A percentile compares a stretch with the other conserved stretches of the same genome.
Evolutionary conservation across 2,113 vertebrate species (phyloP).

Genomic region (Ochotona curzoniae): DNA sequence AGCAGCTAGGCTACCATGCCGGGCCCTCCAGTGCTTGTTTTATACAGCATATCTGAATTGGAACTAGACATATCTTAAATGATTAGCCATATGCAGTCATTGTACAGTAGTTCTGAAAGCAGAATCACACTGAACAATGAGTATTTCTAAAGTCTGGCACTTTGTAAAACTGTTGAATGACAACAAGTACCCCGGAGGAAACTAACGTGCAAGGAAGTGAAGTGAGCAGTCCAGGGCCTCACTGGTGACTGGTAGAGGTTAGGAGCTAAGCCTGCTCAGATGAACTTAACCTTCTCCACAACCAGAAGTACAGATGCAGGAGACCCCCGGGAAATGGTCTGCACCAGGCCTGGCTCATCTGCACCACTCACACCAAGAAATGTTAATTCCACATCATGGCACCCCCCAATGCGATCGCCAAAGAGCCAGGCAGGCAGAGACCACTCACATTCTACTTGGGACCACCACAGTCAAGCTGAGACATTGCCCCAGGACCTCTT

Average conservation of each 20-base stretch:
- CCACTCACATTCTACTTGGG: background rate
- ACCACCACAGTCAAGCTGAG: background rate
- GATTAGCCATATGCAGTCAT: background rate
- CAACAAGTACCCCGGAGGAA: background rate
- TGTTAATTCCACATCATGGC: fast-evolving
- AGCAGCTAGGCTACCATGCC: no score
- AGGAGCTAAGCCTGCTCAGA: background rate
- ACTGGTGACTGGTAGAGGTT: background rate
- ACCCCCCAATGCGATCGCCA: background rate
- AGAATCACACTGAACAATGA: background rate
- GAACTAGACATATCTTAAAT: background rate
- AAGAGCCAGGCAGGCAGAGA: background rate
- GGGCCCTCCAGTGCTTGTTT: background rate
- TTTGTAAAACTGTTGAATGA: conserved; percentile 17
- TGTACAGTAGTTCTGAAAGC: background rate
- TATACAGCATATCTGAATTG: background rate
- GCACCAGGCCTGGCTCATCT: background rate
- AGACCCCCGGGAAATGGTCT: background rate
- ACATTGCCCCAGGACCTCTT: background rate
- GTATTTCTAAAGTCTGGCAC: background rate
- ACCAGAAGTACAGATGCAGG: background rate
- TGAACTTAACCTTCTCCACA: background rate
- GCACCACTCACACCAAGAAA: background rate
- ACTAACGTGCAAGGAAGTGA: background rate
- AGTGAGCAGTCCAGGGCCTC: background rate